Percentiles rank a stretch among this genome's conserved stretches.
phyloP scores from a whole-genome alignment of 1,140 invertebrate species.

The Aphelinus atriplicis region DNA sequence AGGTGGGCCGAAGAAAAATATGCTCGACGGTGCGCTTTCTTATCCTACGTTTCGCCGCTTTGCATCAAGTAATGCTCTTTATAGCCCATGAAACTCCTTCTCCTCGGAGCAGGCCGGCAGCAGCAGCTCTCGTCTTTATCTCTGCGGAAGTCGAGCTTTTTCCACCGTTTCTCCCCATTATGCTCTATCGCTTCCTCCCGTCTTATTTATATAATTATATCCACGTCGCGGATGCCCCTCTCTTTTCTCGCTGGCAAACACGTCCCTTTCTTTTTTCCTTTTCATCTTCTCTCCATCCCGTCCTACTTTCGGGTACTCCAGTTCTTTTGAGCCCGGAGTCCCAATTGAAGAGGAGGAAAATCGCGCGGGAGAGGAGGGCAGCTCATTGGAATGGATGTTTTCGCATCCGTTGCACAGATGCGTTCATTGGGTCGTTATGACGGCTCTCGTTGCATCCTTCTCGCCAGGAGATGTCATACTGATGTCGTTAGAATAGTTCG shows the following conservation, averaged over 20 bases:
- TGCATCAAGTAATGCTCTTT: conserved; percentile 24
- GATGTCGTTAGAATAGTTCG: too few species aligned
- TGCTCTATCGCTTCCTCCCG: conserved; percentile 9
- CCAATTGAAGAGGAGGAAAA: too few species aligned
- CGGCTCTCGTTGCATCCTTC: background rate
- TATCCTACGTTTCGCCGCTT: conserved; percentile 19
- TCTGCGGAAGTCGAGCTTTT: background rate
- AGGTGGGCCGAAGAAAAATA: conserved; percentile 26
- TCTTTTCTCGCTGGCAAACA: background rate
- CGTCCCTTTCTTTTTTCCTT: background rate
- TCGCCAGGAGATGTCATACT: background rate
- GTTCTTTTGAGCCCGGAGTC: background rate
- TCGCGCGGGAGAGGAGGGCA: too few species aligned
- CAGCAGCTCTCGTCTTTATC: conserved; percentile 35
- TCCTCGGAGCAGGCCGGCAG: background rate
- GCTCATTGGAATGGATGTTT: too few species aligned
- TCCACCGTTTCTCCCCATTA: background rate
- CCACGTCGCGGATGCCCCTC: conserved; percentile 28
- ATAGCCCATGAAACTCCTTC: background rate
- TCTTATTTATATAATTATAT: conserved; percentile 24
- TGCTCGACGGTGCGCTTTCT: conserved; percentile 16
- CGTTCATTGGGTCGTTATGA: conserved; percentile 1
- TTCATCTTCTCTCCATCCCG: conserved; percentile 19
- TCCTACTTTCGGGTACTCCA: background rate
- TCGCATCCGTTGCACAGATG: background rate